Conservation (phyloP, 1,140 invertebrate species). For the Aphelenchoides avenae region DNA sequence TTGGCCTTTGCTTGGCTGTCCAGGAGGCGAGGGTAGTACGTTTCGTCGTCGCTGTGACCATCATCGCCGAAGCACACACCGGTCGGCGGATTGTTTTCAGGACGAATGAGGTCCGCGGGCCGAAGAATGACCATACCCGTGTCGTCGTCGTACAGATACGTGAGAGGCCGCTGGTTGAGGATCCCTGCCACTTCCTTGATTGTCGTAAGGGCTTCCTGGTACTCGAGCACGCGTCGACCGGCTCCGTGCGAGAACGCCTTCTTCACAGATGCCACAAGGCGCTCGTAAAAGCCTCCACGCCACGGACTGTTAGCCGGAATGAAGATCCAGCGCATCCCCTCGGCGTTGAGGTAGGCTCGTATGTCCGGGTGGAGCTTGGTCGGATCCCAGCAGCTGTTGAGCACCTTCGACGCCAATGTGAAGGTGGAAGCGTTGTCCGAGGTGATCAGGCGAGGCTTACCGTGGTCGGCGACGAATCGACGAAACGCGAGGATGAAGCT, state of each 20-base stretch:
- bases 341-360: too few species aligned
- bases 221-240: conserved; percentile 27
- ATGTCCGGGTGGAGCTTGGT: conserved; percentile 50
- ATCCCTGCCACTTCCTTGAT: conserved; percentile 39
- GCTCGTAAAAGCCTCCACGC: conserved; percentile 61
- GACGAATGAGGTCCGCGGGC: too few species aligned
- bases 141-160: background rate
- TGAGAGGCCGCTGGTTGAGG: conserved; percentile 36
- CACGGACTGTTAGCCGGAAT: conserved; percentile 59
- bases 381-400: too few species aligned
- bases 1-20: too few species aligned
- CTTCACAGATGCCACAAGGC: conserved; percentile 56
- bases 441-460: background rate
- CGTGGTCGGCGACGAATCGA: conserved; percentile 10
- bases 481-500: conserved; percentile 11
- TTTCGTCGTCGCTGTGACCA: too few species aligned
- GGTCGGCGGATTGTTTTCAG: too few species aligned
- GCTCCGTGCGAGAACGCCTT: conserved; percentile 52
- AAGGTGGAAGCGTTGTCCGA: conserved; percentile 12
- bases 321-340: conserved; percentile 55
- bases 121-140: too few species aligned
- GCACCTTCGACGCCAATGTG: too few species aligned
- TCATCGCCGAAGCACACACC: too few species aligned
- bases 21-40: too few species aligned
- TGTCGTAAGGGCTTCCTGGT: conserved; percentile 45